Evolutionary conservation across 2,113 vertebrate species (phyloP).

Genomic region (Platysternon megacephalum): DNA sequence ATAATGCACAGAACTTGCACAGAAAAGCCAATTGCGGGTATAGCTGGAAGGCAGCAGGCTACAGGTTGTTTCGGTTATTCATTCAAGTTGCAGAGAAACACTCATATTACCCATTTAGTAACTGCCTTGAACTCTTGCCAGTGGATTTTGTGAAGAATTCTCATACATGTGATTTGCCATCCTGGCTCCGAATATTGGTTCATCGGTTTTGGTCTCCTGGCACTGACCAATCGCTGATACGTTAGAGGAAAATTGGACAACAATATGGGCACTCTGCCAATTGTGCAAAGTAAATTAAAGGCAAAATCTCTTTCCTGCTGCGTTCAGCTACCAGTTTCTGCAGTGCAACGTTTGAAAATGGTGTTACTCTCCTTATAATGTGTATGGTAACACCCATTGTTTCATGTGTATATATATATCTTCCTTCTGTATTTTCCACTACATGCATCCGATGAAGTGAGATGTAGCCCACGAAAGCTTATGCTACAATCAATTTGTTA

Average conservation of each 20-base stretch:
- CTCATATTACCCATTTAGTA: neutral
- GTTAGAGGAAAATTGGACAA: constrained; percentile 8
- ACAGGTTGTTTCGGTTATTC: neutral
- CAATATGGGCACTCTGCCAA: constrained; percentile 17
- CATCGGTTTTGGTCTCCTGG: neutral
- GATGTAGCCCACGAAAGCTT: too few relatives aligned
- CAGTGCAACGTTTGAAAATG: constrained; percentile 34
- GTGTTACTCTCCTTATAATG: too few relatives aligned
- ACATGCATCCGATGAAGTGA: too few relatives aligned
- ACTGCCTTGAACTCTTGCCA: neutral
- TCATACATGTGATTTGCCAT: neutral
- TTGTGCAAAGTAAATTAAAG: neutral
- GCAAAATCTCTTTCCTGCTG: constrained; percentile 18
- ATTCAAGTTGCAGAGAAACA: constrained; percentile 24
- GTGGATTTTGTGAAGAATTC: neutral
- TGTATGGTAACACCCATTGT: too few relatives aligned
- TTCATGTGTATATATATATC: too few relatives aligned
- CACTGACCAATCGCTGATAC: neutral
- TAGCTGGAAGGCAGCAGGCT: constrained; percentile 33
- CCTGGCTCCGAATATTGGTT: neutral
- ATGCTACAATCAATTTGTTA: too few relatives aligned
- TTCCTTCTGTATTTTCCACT: too few relatives aligned
- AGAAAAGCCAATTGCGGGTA: constrained; percentile 39
- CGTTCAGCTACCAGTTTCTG: neutral
- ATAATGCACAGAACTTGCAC: neutral